A percentile compares a stretch with the other conserved stretches of the same genome.
These are phyloP conservation scores for Limnothrissa miodon DNA, from an alignment of 2,113 vertebrate species.

Conservation along the genomic window DNA sequence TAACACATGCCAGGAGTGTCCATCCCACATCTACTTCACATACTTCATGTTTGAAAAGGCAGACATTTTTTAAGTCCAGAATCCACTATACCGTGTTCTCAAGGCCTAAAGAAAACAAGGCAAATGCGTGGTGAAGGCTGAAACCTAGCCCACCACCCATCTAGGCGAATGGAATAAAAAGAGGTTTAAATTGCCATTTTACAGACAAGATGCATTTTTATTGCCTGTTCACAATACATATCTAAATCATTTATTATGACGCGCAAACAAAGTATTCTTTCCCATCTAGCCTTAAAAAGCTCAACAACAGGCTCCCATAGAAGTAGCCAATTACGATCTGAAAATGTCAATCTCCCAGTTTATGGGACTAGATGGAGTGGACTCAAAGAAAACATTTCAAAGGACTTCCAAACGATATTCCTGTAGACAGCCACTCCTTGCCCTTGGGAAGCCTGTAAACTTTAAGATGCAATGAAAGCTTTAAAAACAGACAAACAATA, in stretches of 20 bases:
- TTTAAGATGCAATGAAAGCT: conserved; percentile 30
- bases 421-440: conserved; percentile 39
- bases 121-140: not conserved
- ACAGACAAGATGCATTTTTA: not conserved
- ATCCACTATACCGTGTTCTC: not conserved
- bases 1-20: not conserved
- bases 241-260: not conserved
- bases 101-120: not conserved
- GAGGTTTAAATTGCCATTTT: not conserved
- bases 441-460: conserved; percentile 25
- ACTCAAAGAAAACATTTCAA: not conserved
- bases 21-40: not conserved
- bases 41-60: not conserved
- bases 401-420: conserved; percentile 15
- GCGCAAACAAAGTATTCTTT: not conserved
- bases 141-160: not conserved
- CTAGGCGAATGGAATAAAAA: not conserved
- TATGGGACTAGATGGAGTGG: not conserved
- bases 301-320: not conserved
- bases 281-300: not conserved
- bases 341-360: not conserved
- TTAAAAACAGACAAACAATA: conserved; percentile 49
- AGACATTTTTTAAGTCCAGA: not conserved
- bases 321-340: not conserved
- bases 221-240: not conserved